Percentiles rank a stretch among this genome's conserved stretches.
Evolutionary conservation across 2,888 invertebrate genomes (phyloP).

Genomic region (Nesidiocoris tenuis): DNA sequence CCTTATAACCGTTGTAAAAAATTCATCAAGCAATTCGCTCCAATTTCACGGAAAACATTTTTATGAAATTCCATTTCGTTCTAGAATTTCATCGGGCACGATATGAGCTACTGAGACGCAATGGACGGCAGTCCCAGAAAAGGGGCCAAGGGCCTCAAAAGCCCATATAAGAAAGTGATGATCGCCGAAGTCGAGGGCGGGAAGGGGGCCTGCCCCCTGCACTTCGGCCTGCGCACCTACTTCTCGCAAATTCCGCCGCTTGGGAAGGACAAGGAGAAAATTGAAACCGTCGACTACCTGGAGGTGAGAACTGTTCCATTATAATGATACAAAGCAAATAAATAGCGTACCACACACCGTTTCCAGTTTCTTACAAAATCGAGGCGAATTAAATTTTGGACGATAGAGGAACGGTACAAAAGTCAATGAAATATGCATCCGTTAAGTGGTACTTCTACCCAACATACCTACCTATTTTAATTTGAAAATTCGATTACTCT

Average conservation of each 20-base stretch:
- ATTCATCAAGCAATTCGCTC: too few relatives aligned
- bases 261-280: conserved; percentile 45
- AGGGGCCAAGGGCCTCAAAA: conserved; percentile 22
- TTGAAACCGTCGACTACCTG: conserved; percentile 47
- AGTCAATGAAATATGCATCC: too few relatives aligned
- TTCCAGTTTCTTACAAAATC: too few relatives aligned
- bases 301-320: conserved; percentile 45
- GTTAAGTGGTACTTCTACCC: too few relatives aligned
- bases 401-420: too few relatives aligned
- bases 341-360: background rate
- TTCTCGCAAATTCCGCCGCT: conserved; percentile 37
- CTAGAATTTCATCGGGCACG: background rate
- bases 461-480: too few relatives aligned
- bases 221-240: conserved; percentile 46
- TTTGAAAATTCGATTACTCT: too few relatives aligned
- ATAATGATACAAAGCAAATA: background rate
- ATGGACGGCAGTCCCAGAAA: conserved; percentile 26
- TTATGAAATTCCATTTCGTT: background rate
- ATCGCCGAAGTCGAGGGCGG: conserved; percentile 44
- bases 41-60: too few relatives aligned
- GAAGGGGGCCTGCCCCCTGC: conserved; percentile 44
- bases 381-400: too few relatives aligned
- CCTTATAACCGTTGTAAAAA: too few relatives aligned
- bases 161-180: conserved; percentile 44
- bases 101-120: conserved; percentile 3